A percentile compares a stretch with the other conserved stretches of the same genome.
phyloP scores from a whole-genome alignment of 2,888 invertebrate species.

The Phyllotreta striolata region DNA sequence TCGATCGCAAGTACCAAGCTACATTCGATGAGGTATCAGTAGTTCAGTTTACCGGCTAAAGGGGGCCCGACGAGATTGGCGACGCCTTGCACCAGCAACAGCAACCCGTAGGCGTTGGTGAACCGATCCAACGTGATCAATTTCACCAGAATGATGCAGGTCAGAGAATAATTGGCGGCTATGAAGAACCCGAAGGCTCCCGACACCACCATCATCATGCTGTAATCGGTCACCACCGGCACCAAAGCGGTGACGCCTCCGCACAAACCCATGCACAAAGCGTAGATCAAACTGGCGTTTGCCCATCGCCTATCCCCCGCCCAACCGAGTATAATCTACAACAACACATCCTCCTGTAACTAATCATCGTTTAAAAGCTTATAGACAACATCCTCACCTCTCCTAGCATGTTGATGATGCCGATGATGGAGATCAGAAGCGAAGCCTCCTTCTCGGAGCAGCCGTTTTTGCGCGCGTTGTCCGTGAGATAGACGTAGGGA shows the following conservation, averaged over 20 bases:
- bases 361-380: background rate
- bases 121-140: constrained; percentile 89
- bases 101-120: constrained; percentile 88
- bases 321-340: constrained; percentile 84
- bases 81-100: constrained; percentile 87
- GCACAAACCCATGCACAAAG: constrained; percentile 78
- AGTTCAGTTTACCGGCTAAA: constrained; percentile 86
- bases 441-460: constrained; percentile 77
- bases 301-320: constrained; percentile 84
- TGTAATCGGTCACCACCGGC: constrained; percentile 68
- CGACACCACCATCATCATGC: constrained; percentile 68
- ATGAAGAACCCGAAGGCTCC: constrained; percentile 90
- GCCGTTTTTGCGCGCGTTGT: constrained; percentile 75
- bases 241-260: constrained; percentile 73
- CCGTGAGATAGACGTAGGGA: constrained; percentile 90
- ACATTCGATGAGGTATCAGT: too few species aligned
- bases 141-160: constrained; percentile 89
- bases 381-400: constrained; percentile 70
- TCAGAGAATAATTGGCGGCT: constrained; percentile 90
- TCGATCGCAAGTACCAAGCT: too few species aligned
- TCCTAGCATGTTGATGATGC: constrained; percentile 87
- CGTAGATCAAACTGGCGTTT: constrained; percentile 82
- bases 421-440: constrained; percentile 86
- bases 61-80: constrained; percentile 92
- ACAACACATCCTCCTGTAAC: constrained; percentile 35